Conservation (phyloP, 2,113 vertebrate genomes). For the Penelope pileata region DNA sequence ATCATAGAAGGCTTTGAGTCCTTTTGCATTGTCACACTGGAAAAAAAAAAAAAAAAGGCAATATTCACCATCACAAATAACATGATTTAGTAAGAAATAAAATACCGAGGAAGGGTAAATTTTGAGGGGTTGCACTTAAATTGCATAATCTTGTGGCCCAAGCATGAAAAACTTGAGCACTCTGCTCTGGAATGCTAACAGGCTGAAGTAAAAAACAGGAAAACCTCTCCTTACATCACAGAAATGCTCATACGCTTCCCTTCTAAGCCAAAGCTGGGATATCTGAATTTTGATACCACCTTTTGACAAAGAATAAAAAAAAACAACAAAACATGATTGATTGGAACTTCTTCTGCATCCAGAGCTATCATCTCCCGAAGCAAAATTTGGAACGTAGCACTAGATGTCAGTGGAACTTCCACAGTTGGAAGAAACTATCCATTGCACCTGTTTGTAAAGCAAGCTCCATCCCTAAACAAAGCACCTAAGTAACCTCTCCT, state of each 20-base stretch:
- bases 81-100: not conserved
- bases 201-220: not conserved
- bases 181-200: not conserved
- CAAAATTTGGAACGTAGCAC: not conserved
- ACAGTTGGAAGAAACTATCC: not conserved
- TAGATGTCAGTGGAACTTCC: not conserved
- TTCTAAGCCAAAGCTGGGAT: not conserved
- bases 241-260: not conserved
- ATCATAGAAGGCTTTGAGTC: constrained; percentile 97
- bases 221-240: rapidly evolving
- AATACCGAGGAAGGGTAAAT: not conserved
- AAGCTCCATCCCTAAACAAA: not conserved
- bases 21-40: constrained; percentile 98
- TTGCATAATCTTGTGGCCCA: not conserved
- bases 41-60: not conserved
- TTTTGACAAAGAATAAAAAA: not conserved
- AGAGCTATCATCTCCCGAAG: not conserved
- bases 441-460: not conserved
- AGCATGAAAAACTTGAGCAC: not conserved
- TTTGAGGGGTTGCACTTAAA: not conserved
- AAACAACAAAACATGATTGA: not conserved
- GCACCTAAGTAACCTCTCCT: not conserved
- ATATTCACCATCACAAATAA: not conserved
- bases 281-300: not conserved
- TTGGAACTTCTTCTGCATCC: not conserved